A percentile compares a stretch with the other conserved stretches of the same genome.
These are phyloP conservation scores for Remorina albescens DNA, from an alignment of 2,797 vertebrate species.

Conservation along the genomic window DNA sequence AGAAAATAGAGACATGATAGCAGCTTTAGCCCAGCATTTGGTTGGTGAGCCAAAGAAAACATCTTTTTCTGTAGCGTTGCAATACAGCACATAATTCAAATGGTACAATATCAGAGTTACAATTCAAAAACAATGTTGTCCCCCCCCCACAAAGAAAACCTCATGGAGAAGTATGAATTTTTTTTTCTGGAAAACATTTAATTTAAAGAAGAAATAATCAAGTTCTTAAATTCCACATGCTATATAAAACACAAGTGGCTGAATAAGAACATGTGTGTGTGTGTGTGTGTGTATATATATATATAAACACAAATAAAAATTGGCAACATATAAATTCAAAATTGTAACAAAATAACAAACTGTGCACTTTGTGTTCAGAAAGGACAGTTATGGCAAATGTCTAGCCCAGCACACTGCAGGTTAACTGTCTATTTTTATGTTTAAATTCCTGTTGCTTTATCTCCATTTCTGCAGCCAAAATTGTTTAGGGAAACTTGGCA, in stretches of 20 bases:
- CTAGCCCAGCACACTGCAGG: not conserved
- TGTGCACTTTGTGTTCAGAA: too few species aligned
- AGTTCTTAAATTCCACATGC: not conserved
- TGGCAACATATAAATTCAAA: not conserved
- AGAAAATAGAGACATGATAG: constrained; percentile 14
- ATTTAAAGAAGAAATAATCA: not conserved
- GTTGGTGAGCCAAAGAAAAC: not conserved
- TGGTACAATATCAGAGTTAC: not conserved
- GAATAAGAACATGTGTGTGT: not conserved
- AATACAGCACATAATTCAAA: not conserved
- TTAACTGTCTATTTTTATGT: constrained; percentile 29
- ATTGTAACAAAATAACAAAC: too few species aligned
- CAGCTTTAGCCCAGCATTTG: not conserved
- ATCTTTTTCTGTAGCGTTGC: not conserved
- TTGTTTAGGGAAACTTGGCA: constrained; percentile 50
- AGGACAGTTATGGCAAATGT: too few species aligned
- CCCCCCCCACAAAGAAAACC: not conserved
- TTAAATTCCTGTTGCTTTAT: constrained; percentile 44
- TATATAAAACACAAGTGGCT: not conserved
- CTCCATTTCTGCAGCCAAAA: constrained; percentile 37
- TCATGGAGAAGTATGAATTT: not conserved
- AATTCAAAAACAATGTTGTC: not conserved
- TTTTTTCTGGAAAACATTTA: not conserved
- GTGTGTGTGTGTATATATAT: too few species aligned
- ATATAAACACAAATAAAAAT: not conserved